Evolutionary conservation across 1,140 invertebrate genomes (phyloP).

Genomic region (Himalopsyche phryganea): DNA sequence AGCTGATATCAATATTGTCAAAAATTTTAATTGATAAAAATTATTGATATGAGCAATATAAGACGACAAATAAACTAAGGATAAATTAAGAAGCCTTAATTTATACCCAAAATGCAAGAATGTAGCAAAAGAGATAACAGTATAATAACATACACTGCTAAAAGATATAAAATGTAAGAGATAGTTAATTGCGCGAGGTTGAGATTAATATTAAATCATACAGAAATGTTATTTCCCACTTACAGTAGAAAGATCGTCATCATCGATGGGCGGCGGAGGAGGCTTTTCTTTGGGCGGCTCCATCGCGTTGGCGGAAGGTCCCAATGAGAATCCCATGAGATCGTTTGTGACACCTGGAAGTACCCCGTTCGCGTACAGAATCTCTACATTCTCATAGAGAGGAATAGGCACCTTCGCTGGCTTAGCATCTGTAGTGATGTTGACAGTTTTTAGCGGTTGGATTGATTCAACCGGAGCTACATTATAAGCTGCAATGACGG

Average conservation of each 20-base stretch:
- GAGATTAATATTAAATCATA: no score
- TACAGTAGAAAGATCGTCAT: slow-evolving; percentile 36
- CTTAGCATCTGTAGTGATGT: slow-evolving; percentile 15
- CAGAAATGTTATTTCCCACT: slow-evolving; percentile 4
- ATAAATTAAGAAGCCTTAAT: no score
- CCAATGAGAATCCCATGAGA: slow-evolving; percentile 43
- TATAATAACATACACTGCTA: no score
- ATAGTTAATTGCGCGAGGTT: no score
- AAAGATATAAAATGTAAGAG: no score
- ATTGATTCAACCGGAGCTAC: background rate
- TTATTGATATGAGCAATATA: no score
- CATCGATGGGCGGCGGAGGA: slow-evolving; percentile 73
- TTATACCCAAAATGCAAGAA: no score
- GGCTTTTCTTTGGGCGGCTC: slow-evolving; percentile 84
- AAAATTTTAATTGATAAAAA: no score
- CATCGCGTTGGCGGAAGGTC: slow-evolving; percentile 57
- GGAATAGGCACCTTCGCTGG: slow-evolving; percentile 40
- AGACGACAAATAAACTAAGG: no score
- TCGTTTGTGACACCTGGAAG: slow-evolving; percentile 13
- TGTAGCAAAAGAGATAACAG: no score
- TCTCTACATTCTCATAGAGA: slow-evolving; percentile 58
- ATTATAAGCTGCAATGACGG: background rate
- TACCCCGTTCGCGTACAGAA: slow-evolving; percentile 48
- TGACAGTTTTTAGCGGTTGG: background rate
- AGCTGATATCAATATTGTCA: no score